These are phyloP conservation scores for Hylia prasina DNA, from an alignment of 2,113 vertebrate genomes.

Conservation along the genomic window DNA sequence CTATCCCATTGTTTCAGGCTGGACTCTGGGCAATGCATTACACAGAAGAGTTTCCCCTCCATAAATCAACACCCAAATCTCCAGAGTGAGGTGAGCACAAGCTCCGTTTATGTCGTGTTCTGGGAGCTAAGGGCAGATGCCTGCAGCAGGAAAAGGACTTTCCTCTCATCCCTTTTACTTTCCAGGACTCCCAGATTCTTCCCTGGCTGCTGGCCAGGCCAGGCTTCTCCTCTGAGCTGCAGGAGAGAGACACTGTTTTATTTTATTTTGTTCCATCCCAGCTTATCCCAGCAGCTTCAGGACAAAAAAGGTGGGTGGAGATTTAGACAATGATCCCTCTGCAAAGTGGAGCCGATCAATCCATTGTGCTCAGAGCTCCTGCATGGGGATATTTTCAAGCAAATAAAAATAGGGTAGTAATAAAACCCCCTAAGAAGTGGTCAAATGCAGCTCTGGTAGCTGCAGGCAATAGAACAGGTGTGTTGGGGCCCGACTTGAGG, in stretches of 20 bases:
- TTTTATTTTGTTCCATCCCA: not conserved
- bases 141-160: not conserved
- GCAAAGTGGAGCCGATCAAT: not conserved
- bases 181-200: not conserved
- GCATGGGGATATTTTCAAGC: not conserved
- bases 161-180: not conserved
- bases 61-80: not conserved
- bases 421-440: not conserved
- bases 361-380: not conserved
- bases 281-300: not conserved
- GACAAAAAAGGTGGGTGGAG: not conserved
- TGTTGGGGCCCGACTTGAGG: rapidly evolving
- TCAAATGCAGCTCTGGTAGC: not conserved
- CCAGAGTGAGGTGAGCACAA: not conserved
- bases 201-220: not conserved
- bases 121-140: not conserved
- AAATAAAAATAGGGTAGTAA: not conserved
- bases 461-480: not conserved
- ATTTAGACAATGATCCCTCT: not conserved
- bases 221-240: not conserved
- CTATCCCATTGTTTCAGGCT: not conserved
- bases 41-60: not conserved
- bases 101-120: not conserved
- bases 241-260: not conserved
- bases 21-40: not conserved